Base-by-base conservation (phyloP, 2,113 vertebrate genomes). In the Anoplopoma fimbria region DNA sequence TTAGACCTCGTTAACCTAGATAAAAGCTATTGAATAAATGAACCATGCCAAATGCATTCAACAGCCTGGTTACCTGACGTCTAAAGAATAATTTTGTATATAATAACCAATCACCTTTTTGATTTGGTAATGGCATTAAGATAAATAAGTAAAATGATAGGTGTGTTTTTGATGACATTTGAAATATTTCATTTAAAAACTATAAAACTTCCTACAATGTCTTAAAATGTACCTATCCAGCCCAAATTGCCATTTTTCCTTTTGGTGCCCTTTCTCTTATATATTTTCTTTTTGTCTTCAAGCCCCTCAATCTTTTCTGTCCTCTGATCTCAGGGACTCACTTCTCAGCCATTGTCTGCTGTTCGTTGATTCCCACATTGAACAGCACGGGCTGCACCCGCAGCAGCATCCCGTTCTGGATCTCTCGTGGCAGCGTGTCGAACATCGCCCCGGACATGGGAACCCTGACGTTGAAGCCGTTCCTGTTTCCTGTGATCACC, bases 271-370 rank as follows among this genome's bases (percentile, higher is more conserved):
- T 33, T 57, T 33, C 49, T 68, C 49, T 34, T 57, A 15, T 58
- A 7, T 17, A 12, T 42, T 31, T 8, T 40, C 29, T 57, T 34
- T 45, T 36, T 29, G 17, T 21, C 40, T 10, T 51, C 12, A 17
- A 21, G 6, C 27, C 2, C 2, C n/a, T 42, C 4, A 23, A 23
- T 8, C n/a, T 65, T 34, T 62, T 33, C 31, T 69, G 25, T 27
- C 25, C 23, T 71, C 2, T 23, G 0, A 9, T 10, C 7, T 53
- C 29, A 25, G 33, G 0, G 29, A 94, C 96, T 19, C 91, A 99
- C 98, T 97, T 99, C 94, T 99, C 98, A 12, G 98, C 98, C 87
- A 99, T 92, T 0, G 98, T 99, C 95, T 99, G 98, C 91, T 99
- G 98, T 77, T 99, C 98, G 2, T 99, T 99, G 94, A 99, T 99